Percentiles rank a stretch among this genome's conserved stretches.
Conservation (phyloP, 2,797 vertebrate genomes). For the Pogonophryne albipinna region DNA sequence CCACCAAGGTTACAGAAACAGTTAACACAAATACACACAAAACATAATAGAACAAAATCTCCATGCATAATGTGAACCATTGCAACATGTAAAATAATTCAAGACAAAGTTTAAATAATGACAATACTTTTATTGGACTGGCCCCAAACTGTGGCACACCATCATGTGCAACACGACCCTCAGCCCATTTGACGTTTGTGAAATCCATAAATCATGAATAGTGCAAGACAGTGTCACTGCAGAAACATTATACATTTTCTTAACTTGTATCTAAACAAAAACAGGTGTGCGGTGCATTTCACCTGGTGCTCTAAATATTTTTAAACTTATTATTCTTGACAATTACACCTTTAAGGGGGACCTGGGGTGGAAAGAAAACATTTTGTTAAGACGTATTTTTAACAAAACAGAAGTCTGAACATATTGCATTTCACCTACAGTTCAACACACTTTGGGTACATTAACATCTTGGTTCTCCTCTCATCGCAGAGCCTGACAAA, state of each 20-base stretch:
- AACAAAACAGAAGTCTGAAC: not conserved
- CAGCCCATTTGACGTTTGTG: constrained; percentile 53
- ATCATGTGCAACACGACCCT: constrained; percentile 48
- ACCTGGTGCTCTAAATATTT: constrained; percentile 68
- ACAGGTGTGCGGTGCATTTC: constrained; percentile 68
- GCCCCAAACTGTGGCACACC: constrained; percentile 67
- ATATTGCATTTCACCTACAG: constrained; percentile 58
- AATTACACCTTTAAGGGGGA: constrained; percentile 64
- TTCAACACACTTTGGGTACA: constrained; percentile 49
- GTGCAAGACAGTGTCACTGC: constrained; percentile 64
- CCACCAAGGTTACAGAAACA: no score
- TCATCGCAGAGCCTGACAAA: constrained; percentile 57
- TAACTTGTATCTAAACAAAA: constrained; percentile 45
- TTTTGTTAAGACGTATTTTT: not conserved
- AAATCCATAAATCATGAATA: constrained; percentile 46
- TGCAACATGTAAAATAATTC: constrained; percentile 3
- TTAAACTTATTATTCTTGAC: constrained; percentile 39
- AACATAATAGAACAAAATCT: not conserved
- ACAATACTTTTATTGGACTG: constrained; percentile 74
- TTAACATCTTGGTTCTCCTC: constrained; percentile 70
- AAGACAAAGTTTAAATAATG: constrained; percentile 52
- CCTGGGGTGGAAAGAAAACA: constrained; percentile 55
- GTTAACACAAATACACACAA: no score
- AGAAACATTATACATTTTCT: constrained; percentile 34
- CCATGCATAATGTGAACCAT: not conserved